Conservation (phyloP, 2,888 invertebrate species). For the Prosapia bicincta region DNA sequence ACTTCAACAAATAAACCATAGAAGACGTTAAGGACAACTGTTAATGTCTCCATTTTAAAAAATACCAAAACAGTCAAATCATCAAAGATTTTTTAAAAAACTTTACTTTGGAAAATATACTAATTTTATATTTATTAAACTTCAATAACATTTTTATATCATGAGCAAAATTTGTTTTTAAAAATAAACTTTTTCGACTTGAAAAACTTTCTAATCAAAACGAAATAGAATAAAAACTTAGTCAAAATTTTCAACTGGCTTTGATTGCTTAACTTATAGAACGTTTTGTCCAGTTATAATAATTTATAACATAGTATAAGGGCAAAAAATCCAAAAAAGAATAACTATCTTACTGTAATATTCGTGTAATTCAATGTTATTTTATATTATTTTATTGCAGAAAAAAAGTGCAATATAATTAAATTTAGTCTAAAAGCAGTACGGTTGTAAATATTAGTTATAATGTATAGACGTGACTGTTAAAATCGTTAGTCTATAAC, state of each 20-base stretch:
- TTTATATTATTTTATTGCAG: background rate
- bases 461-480: background rate
- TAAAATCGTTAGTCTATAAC: background rate
- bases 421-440: background rate
- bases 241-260: background rate
- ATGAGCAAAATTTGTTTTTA: too few species aligned
- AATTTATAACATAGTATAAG: background rate
- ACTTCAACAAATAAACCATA: too few species aligned
- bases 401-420: background rate
- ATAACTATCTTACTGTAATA: background rate
- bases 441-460: background rate
- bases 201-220: too few species aligned
- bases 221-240: background rate
- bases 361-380: background rate
- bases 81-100: too few species aligned
- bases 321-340: background rate
- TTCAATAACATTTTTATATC: too few species aligned
- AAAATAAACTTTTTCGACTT: too few species aligned
- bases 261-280: background rate
- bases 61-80: too few species aligned
- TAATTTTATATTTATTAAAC: too few species aligned
- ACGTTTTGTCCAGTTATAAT: background rate
- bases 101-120: too few species aligned
- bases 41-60: too few species aligned
- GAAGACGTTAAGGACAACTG: too few species aligned